Evolutionary conservation across 2,888 invertebrate species (phyloP).

Genomic region (Macrostomum cliftonense): DNA sequence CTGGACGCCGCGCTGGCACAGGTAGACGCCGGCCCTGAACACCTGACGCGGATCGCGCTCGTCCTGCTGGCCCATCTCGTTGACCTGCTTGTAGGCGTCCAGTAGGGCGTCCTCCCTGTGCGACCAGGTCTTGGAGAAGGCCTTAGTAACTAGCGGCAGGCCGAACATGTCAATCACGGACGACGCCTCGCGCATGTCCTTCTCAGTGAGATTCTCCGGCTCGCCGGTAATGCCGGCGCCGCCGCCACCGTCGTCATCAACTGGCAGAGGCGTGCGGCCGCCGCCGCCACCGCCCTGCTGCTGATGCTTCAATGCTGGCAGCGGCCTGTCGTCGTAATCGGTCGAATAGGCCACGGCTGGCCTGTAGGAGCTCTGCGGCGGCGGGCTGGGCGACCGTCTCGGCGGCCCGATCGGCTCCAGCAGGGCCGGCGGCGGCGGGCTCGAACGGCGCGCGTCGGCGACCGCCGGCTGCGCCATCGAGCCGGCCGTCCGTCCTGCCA

Average conservation of each 20-base stretch:
- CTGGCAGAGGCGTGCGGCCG: not conserved
- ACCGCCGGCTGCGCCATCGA: too few species aligned
- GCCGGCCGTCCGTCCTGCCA: too few species aligned
- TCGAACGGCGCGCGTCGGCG: conserved; percentile 5
- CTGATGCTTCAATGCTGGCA: conserved; percentile 26
- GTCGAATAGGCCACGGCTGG: conserved; percentile 4
- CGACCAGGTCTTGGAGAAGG: conserved; percentile 35
- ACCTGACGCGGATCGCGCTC: conserved; percentile 27
- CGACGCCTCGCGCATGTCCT: conserved; percentile 50
- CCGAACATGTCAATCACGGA: conserved; percentile 76
- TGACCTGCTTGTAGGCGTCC: conserved; percentile 28
- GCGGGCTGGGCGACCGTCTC: too few species aligned
- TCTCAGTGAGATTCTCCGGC: conserved; percentile 34
- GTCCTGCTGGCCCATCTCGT: conserved; percentile 17
- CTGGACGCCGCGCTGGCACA: conserved; percentile 27
- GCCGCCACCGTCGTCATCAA: not conserved
- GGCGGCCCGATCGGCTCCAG: too few species aligned
- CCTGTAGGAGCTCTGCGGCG: too few species aligned
- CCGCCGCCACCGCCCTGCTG: not conserved
- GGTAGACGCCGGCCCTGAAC: conserved; percentile 28
- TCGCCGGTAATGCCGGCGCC: conserved; percentile 17
- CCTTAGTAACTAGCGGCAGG: conserved; percentile 53
- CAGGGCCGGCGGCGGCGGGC: conserved; percentile 13
- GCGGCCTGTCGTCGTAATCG: conserved; percentile 26
- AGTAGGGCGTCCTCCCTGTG: conserved; percentile 32